Percentiles rank a stretch among this genome's conserved stretches.
Conservation (phyloP, 2,797 vertebrate species). For the Austrolebias charrua region DNA sequence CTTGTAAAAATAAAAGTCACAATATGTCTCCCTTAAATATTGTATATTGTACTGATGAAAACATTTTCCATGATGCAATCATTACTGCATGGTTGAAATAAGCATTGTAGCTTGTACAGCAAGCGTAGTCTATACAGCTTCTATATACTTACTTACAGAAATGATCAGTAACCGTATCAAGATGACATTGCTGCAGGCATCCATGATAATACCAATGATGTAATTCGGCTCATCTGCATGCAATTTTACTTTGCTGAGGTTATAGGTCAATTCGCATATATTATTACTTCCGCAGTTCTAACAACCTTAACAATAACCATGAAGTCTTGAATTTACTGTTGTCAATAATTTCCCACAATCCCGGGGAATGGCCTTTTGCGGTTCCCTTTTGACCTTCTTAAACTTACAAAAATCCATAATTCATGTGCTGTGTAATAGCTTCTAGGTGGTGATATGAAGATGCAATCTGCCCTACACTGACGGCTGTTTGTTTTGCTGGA, state of each 20-base stretch:
- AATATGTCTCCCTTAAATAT: slow-evolving; percentile 6
- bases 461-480: slow-evolving; percentile 58
- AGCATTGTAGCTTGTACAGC: background rate
- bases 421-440: slow-evolving; percentile 55
- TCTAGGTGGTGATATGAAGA: slow-evolving; percentile 57
- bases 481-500: slow-evolving; percentile 62
- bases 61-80: slow-evolving; percentile 21
- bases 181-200: slow-evolving; percentile 1
- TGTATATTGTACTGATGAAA: slow-evolving; percentile 1
- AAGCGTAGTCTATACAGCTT: background rate
- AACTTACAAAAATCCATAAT: slow-evolving; percentile 63
- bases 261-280: slow-evolving; percentile 7
- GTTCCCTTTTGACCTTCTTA: slow-evolving; percentile 41
- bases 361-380: slow-evolving; percentile 44
- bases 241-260: slow-evolving; percentile 21
- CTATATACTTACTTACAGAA: background rate
- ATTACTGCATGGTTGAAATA: slow-evolving; percentile 11
- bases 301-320: slow-evolving; percentile 46
- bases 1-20: slow-evolving; percentile 4
- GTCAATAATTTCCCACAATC: slow-evolving; percentile 47
- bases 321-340: slow-evolving; percentile 28
- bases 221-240: slow-evolving; percentile 6
- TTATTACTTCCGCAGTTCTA: slow-evolving; percentile 18
- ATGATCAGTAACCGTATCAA: background rate
- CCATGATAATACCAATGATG: background rate